Conservation (phyloP, 2,113 vertebrate genomes). For the Tragelaphus scriptus region DNA sequence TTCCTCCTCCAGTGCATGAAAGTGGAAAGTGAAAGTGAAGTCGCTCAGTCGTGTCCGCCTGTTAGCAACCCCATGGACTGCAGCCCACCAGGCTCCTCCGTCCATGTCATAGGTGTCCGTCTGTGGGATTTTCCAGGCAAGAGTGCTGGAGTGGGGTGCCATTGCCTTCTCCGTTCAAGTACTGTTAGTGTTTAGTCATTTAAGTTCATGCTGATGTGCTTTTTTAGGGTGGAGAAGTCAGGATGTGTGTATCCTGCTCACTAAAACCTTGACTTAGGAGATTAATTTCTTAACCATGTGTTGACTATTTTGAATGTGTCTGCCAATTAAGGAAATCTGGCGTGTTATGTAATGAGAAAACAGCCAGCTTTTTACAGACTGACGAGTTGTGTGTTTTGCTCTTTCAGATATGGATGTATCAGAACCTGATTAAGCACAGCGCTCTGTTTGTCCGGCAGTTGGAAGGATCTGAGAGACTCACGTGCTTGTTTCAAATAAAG, state of each 20-base stretch:
- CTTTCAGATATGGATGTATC: constrained; percentile 94
- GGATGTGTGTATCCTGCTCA: not conserved
- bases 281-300: not conserved
- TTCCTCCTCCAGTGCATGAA: too few relatives aligned
- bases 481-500: constrained; percentile 97
- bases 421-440: constrained; percentile 94
- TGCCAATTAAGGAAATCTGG: not conserved
- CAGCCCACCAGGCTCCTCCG: too few relatives aligned
- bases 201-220: not conserved
- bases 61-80: too few relatives aligned
- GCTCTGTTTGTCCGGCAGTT: constrained; percentile 91
- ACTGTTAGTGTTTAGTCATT: not conserved
- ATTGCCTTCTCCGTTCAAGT: not conserved
- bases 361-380: not conserved
- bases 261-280: not conserved
- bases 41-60: too few relatives aligned
- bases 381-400: not conserved
- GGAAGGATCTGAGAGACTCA: constrained; percentile 88
- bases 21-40: too few relatives aligned
- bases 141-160: too few relatives aligned
- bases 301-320: not conserved
- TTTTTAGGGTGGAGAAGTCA: not conserved
- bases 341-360: not conserved
- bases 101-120: too few relatives aligned
- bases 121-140: too few relatives aligned